Base-by-base conservation (phyloP, 2,888 invertebrate species). In the Euclidia mi region DNA sequence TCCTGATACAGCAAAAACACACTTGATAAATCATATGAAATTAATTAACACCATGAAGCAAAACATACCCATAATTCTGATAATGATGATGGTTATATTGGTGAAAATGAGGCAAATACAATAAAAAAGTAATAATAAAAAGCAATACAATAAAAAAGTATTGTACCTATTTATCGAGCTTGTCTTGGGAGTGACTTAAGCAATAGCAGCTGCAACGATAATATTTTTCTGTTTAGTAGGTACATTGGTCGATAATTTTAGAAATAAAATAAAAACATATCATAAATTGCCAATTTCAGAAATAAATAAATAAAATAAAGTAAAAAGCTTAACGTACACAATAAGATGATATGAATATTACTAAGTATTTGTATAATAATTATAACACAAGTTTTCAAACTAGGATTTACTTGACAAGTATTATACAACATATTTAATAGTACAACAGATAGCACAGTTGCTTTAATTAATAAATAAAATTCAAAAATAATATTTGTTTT, bases 181-280 rank as follows among this genome's bases (percentile, higher is more conserved):
- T 90, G 88, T 93, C 93, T 91, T 88, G 88, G 79, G 92, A 89
- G 92, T 94, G 94, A 91, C 92, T 94, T 92, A 94, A 92, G 82
- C 94, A 94, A 94, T 94, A 94, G 94, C 94, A 94, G 94, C 94
- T 94, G 94, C 81, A 94, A 94, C 80, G 75, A 88, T 76, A 92
- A 93, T 77, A 85, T 81, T 78, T 59, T 60, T 65, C 65, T 41
- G 60, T 91, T 91, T 89, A 91, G 84, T 91, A 78, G 81, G 78
- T 82, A 87, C 80, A 82, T 71, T 61, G 65, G 40, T 53, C 38
- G 20, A 52, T 37, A 37, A 51, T 49, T 35, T 34, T 7, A 56
- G 34, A 40, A 45, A 53, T 40, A 14, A 20, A 40, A 12, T 12
- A 37, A 45, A 35, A 38, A 20, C 31, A 4, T 44, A 51, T 49